Evolutionary conservation across 37 sponge, comb jelly and placozoan species (phyloP), one percentile per base, ranked within the genome.

Genomic region (Spongilla lacustris): DNA sequence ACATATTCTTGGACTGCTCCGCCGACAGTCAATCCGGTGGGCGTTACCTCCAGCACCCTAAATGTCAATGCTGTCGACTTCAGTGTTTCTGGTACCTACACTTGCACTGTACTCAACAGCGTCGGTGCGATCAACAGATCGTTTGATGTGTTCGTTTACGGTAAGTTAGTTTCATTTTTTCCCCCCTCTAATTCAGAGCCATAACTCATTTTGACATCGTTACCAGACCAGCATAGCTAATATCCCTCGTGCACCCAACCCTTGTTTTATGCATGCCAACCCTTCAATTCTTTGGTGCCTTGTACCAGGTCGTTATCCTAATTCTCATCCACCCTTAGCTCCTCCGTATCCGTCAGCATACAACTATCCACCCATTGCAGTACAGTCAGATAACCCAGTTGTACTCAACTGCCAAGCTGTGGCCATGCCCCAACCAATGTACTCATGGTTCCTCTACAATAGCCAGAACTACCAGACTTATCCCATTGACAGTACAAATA

Each of bases 1-100:
- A 80, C 31, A 35, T 67, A 67, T n/a, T 32, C 80, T 22, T 80
- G 80, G 80, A 66, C 22, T 27, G 67, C 21, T 35, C 80, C 80
- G 24, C 80, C 67, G 4, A 29, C 30, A 3, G 50, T 36, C 4
- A 38, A 66, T 4, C 21, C 30, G 1, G 0, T 1, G 14, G 35
- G 31, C 27, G 67, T 17, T 2, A 0, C 33, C 22, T 3, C 68
- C 31, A 2, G 26, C 26, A 66, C 31, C 9, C 31, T 66, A 30
- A 32, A 69, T 19, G 19, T 80, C 19, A 30, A 32, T 66, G 33
- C 30, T 8, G 33, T 80, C 69, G 67, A 27, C 27, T 80, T 80
- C 21, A 14, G 69, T 34, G 36, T 67, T 35, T 19, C 31, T 0
- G 80, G 80, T 2, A 30, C 0, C 21, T 80, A 80, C 67, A 80